Evolutionary conservation across 2,797 vertebrate species (phyloP), one percentile per base, ranked within the genome.

Genomic region (Eupleurogrammus muticus): DNA sequence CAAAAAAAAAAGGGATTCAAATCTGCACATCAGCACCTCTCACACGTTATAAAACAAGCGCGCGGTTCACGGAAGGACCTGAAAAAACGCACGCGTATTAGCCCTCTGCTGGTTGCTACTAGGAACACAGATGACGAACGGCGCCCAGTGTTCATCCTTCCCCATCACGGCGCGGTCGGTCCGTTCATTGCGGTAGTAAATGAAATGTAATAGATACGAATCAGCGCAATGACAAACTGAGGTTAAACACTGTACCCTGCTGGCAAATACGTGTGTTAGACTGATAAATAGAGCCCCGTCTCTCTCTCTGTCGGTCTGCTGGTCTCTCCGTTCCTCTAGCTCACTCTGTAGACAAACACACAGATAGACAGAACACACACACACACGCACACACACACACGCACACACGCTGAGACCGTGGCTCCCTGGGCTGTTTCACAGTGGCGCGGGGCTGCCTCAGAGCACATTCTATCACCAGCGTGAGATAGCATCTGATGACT

Each of bases 401-500:
- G 34, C 77, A 77, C 85, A 85, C 77, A 84, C 61, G 77, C 87
- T 72, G 79, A 90, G 84, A 67, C 80, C 55, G 67, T 71, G 75
- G 82, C 88, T 90, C 86, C 87, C 86, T 66, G 86, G 90, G 88
- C 89, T 87, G 84, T 87, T 91, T 92, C 87, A 84, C 92, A 89
- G 85, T 83, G 80, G 87, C 75, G 82, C 85, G 88, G 82, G 85
- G 88, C 88, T 85, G 87, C 90, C 90, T 91, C 87, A 85, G 89
- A 93, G 92, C 90, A 86, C 87, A 87, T 87, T 89, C 85, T 88
- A 90, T 92, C 91, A 90, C 87, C 87, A 79, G 89, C 67, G 35
- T 82, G 54, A 87, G 92, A 94, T 93, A 93, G 83, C 89, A 92
- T 94, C 92, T 92, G 90, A 93, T 94, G 92, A 92, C 90, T 90